A percentile compares a stretch with the other conserved stretches of the same genome.
phyloP scores from a whole-genome alignment of 2,797 vertebrate species.

The Gambusia yucatana region DNA sequence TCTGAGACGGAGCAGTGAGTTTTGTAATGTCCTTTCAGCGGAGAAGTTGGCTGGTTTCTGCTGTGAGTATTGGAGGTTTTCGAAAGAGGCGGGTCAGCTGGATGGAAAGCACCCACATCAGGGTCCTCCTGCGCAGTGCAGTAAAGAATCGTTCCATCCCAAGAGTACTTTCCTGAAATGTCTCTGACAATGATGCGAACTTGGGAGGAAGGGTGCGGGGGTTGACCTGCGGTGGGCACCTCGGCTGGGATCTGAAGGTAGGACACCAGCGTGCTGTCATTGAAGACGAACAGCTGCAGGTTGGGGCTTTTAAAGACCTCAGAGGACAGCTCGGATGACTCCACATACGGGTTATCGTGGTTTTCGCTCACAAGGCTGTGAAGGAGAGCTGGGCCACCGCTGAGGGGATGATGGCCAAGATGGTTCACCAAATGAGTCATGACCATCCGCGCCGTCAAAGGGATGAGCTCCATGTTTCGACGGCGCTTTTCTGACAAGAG shows the following conservation, averaged over 20 bases:
- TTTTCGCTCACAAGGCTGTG: constrained; percentile 96
- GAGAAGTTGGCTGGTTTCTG: constrained; percentile 51
- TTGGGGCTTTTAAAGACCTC: constrained; percentile 97
- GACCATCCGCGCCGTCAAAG: constrained; percentile 93
- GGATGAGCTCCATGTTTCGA: constrained; percentile 93
- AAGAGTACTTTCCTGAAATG: constrained; percentile 98
- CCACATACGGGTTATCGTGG: constrained; percentile 92
- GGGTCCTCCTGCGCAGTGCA: constrained; percentile 73
- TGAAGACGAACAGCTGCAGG: constrained; percentile 96
- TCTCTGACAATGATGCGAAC: constrained; percentile 95
- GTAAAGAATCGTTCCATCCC: constrained; percentile 92
- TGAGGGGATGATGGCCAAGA: constrained; percentile 93
- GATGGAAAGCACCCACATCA: constrained; percentile 45
- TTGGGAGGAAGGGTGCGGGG: constrained; percentile 77
- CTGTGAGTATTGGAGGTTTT: constrained; percentile 28
- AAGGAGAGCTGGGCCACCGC: constrained; percentile 91
- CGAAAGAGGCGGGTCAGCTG: constrained; percentile 34
- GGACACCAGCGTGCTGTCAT: constrained; percentile 95
- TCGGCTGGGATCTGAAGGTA: constrained; percentile 92
- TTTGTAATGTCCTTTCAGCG: constrained; percentile 44
- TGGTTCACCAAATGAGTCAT: constrained; percentile 98
- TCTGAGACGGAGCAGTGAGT: constrained; percentile 42
- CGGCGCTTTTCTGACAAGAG: constrained; percentile 86
- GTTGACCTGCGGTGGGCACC: constrained; percentile 56
- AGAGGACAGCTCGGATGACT: constrained; percentile 90